Conservation (phyloP, 2,888 invertebrate species). For the Spilosoma lubricipeda region DNA sequence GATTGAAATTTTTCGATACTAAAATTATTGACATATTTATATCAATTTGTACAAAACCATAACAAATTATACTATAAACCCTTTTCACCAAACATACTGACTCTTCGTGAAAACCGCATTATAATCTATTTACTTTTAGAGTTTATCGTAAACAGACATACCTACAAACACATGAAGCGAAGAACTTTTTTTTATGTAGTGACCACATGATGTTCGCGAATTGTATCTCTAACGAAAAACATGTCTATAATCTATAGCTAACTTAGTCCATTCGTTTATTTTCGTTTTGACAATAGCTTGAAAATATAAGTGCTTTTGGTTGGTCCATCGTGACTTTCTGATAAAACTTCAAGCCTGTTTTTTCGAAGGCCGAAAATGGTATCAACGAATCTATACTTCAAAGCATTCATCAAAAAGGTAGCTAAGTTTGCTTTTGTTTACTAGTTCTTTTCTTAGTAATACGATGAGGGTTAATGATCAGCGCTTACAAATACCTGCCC, state of each 20-base stretch:
- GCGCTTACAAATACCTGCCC: constrained; percentile 8
- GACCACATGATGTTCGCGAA: not conserved
- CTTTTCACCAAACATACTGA: not conserved
- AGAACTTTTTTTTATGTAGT: not conserved
- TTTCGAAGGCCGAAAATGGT: too few species aligned
- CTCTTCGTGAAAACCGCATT: not conserved
- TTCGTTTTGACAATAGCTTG: too few species aligned
- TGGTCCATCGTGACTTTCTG: too few species aligned
- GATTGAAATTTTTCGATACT: not conserved
- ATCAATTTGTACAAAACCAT: not conserved
- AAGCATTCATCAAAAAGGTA: not conserved
- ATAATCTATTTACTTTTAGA: not conserved
- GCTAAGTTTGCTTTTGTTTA: not conserved
- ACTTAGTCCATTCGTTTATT: too few species aligned
- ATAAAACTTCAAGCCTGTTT: too few species aligned
- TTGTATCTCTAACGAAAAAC: not conserved
- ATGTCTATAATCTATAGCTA: not conserved
- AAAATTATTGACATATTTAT: not conserved
- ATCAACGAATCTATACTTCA: too few species aligned
- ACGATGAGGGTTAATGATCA: not conserved
- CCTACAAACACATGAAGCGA: too few species aligned
- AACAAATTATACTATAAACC: not conserved
- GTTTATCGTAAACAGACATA: not conserved
- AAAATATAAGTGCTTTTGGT: too few species aligned
- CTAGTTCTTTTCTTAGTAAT: not conserved